A percentile compares a stretch with the other conserved stretches of the same genome.
phyloP scores from a whole-genome alignment of 2,888 invertebrate genomes.

The Epirrita christyi region DNA sequence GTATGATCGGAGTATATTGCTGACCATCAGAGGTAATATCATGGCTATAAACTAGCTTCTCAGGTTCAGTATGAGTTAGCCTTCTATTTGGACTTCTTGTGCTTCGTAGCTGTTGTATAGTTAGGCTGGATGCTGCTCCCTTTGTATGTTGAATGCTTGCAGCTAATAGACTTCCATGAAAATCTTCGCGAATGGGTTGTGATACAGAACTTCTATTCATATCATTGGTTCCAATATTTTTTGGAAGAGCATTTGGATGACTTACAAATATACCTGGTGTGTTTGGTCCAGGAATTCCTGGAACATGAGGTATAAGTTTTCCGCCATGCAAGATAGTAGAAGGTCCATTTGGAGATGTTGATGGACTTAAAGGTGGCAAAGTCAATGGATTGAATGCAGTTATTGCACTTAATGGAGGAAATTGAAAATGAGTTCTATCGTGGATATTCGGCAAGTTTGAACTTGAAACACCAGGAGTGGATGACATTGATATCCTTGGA shows the following conservation, averaged over 20 bases:
- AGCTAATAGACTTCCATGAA: slow-evolving; percentile 45
- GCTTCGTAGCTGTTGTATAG: slow-evolving; percentile 49
- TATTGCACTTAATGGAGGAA: slow-evolving; percentile 88
- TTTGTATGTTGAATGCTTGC: slow-evolving; percentile 51
- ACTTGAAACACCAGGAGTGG: slow-evolving; percentile 81
- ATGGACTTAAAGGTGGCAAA: slow-evolving; percentile 82
- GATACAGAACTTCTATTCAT: slow-evolving; percentile 44
- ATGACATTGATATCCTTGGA: slow-evolving; percentile 84
- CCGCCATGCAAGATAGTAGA: slow-evolving; percentile 88
- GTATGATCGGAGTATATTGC: slow-evolving; percentile 56
- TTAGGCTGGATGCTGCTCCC: slow-evolving; percentile 51
- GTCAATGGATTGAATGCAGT: slow-evolving; percentile 89
- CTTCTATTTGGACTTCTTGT: slow-evolving; percentile 58
- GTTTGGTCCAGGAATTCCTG: slow-evolving; percentile 94
- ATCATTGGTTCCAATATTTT: slow-evolving; percentile 53
- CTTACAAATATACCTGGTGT: slow-evolving; percentile 77
- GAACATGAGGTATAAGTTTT: slow-evolving; percentile 93
- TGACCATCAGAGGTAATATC: slow-evolving; percentile 54
- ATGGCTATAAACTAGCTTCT: slow-evolving; percentile 54
- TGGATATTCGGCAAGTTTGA: slow-evolving; percentile 82
- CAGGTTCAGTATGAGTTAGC: slow-evolving; percentile 53
- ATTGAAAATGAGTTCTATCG: slow-evolving; percentile 84
- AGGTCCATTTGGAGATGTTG: slow-evolving; percentile 82
- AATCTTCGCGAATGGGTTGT: slow-evolving; percentile 52
- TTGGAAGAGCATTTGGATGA: slow-evolving; percentile 52